phyloP scores from a whole-genome alignment of 2,797 vertebrate species.

The Takifugu rubripes region DNA sequence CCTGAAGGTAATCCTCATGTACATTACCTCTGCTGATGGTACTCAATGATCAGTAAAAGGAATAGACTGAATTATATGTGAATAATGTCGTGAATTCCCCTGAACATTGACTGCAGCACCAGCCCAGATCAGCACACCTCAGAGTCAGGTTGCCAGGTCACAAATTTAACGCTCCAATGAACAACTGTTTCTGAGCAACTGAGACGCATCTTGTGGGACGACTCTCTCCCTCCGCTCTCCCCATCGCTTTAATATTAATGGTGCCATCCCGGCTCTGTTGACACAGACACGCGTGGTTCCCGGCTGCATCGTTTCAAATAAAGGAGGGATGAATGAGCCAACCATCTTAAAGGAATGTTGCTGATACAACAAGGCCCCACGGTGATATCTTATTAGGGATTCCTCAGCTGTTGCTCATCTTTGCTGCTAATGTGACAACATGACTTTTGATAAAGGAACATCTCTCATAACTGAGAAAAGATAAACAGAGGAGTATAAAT shows the following conservation, averaged over 20 bases:
- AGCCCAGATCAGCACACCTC: constrained; percentile 30
- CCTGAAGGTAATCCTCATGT: constrained; percentile 9
- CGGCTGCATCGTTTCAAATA: constrained; percentile 14
- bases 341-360: too few relatives aligned
- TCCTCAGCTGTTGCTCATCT: constrained; percentile 25
- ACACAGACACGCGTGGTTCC: constrained; percentile 40
- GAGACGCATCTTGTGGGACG: constrained; percentile 8
- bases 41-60: too few relatives aligned
- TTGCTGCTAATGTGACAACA: constrained; percentile 18
- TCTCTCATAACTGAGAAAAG: constrained; percentile 35
- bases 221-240: constrained; percentile 11
- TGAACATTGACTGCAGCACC: constrained; percentile 4
- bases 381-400: constrained; percentile 36
- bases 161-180: constrained; percentile 59
- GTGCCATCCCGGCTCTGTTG: constrained; percentile 44
- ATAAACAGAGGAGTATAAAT: constrained; percentile 31
- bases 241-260: constrained; percentile 21
- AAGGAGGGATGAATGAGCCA: constrained; percentile 6
- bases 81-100: too few relatives aligned
- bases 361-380: constrained; percentile 6
- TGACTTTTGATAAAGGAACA: constrained; percentile 32
- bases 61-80: too few relatives aligned
- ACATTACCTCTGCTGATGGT: too few relatives aligned
- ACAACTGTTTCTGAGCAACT: constrained; percentile 44
- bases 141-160: constrained; percentile 61